phyloP scores from a whole-genome alignment of 2,113 vertebrate species.

The Crotalus horridus region DNA sequence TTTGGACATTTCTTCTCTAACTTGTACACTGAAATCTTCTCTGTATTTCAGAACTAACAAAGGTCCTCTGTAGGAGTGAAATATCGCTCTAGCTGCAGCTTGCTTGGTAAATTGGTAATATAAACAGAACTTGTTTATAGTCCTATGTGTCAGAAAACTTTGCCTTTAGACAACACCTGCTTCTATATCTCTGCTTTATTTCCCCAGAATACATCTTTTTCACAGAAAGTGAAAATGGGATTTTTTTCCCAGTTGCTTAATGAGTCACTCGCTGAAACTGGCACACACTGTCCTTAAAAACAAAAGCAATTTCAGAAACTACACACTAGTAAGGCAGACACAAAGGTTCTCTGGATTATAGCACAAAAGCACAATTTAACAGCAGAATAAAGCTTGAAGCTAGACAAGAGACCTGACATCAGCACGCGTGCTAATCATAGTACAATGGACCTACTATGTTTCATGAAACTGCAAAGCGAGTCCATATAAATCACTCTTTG shows the following conservation, averaged over 20 bases:
- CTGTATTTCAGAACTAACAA: constrained; percentile 8
- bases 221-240: constrained; percentile 63
- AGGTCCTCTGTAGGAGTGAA: constrained; percentile 15
- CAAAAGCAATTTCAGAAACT: constrained; percentile 79
- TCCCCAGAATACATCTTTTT: constrained; percentile 57
- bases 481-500: constrained; percentile 80
- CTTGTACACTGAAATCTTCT: background rate
- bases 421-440: constrained; percentile 76
- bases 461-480: constrained; percentile 67
- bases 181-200: constrained; percentile 52
- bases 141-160: constrained; percentile 49
- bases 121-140: constrained; percentile 42
- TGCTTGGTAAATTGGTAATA: constrained; percentile 32
- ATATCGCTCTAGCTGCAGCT: background rate
- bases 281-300: constrained; percentile 67
- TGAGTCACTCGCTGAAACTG: constrained; percentile 74
- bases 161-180: constrained; percentile 71
- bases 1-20: background rate
- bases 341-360: constrained; percentile 76
- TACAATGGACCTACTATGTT: constrained; percentile 81
- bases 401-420: constrained; percentile 77
- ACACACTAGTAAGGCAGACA: constrained; percentile 74
- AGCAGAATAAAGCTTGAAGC: constrained; percentile 75
- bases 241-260: constrained; percentile 66
- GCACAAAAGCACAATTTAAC: constrained; percentile 81